phyloP scores from a whole-genome alignment of 2,888 invertebrate genomes.

The Rhingia rostrata region DNA sequence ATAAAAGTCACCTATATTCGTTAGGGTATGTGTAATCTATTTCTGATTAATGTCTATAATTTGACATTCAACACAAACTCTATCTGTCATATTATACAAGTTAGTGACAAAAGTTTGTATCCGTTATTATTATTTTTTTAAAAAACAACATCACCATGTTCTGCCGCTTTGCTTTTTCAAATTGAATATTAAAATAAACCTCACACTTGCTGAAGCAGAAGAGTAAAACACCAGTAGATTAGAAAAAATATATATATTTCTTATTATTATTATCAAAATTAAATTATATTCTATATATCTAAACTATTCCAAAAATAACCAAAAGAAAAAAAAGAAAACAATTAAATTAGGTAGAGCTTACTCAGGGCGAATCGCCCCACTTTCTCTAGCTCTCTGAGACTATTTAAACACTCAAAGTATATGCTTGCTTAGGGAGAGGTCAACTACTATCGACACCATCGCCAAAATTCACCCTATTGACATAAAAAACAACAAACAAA shows the following conservation, averaged over 20 bases:
- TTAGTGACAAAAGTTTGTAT: too few species aligned
- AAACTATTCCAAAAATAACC: constrained; percentile 49
- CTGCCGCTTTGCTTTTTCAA: constrained; percentile 66
- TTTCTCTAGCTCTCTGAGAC: constrained; percentile 29
- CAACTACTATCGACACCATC: constrained; percentile 60
- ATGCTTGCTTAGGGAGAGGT: constrained; percentile 54
- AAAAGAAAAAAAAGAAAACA: constrained; percentile 30
- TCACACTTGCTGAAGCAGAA: constrained; percentile 46
- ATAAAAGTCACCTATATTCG: too few species aligned
- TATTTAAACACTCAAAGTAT: constrained; percentile 39
- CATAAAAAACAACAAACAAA: background rate
- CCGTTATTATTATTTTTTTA: background rate
- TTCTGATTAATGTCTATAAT: too few species aligned
- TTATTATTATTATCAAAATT: constrained; percentile 47
- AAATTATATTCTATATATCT: constrained; percentile 45
- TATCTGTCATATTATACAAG: too few species aligned
- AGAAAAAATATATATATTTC: constrained; percentile 49
- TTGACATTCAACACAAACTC: too few species aligned
- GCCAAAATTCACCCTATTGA: constrained; percentile 55
- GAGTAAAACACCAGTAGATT: constrained; percentile 65
- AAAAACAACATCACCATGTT: constrained; percentile 75
- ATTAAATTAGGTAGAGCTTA: constrained; percentile 60
- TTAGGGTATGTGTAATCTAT: too few species aligned
- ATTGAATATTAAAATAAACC: constrained; percentile 1
- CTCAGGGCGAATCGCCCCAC: constrained; percentile 35